Evolutionary conservation across 1,140 invertebrate genomes (phyloP), one percentile per base, ranked within the genome.

Genomic region (Triops longicaudatus): DNA sequence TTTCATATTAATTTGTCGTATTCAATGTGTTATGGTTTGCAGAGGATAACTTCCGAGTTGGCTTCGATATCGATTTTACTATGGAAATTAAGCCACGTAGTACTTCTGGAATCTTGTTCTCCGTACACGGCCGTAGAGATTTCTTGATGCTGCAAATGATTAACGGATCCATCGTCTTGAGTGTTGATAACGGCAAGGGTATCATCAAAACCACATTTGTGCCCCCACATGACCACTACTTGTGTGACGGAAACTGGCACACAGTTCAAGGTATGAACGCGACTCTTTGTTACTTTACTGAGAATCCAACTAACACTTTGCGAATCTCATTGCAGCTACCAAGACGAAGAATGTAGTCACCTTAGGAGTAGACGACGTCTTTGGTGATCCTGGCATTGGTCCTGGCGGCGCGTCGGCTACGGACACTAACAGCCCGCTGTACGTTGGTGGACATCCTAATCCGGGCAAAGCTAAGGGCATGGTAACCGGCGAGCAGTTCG

Each of bases 191-290:
- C 82, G 92, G 93, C 22, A 89, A 88, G 76, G 94, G 93, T 7
- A 88, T 89, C 0, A 91, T 96, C 79, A 88, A 89, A 1, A 89
- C 94, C 1, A 88, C 86, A 0, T 96, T 91, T 82, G 88, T 87
- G 26, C 89, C 93, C 5, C 85, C 87, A 26, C 85, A 88, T n/a
- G 87, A 90, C 41, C 89, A 91, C 82, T 88, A 89, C 37, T 87
- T 95, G 31, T 98, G 97, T 83, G 95, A 99, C 86, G 96, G 97
- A 42, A 87, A 94, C 37, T 98, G 96, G 95, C 96, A 98, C 82
- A 91, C 86, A 17, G 92, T 98, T 81, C 86, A 90, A 87, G 92
- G 94, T 96, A 85, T 82, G 79, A 14, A 4, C 50, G 6, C n/a
- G 26, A 41, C 12, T 28, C n/a, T 63, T 43, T 6, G 9, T 76